Evolutionary conservation across 2,888 invertebrate genomes (phyloP), one percentile per base, ranked within the genome.

Genomic region (Harpalus rufipes): DNA sequence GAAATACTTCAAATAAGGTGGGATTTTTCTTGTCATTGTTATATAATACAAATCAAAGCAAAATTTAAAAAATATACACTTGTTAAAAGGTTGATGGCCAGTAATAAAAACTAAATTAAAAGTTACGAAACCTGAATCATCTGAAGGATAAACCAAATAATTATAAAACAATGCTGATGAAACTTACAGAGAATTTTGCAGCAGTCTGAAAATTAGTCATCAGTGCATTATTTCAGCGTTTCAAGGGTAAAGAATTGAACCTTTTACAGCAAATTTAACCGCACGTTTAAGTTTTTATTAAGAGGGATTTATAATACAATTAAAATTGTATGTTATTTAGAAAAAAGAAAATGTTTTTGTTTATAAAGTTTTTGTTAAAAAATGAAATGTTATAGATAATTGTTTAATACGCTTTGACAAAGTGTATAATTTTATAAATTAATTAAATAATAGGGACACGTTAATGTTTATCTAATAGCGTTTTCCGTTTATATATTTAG

Each of bases 101-200:
- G 12, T 12, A 12, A 8, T 51, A 7, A 51, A 51, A 7, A 68
- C 21, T 25, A 10, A 68, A 32, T n/a, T 32, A 32, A 39, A 7
- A 32, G 14, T 68, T 68, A 51, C 0, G 44, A 51, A 51, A 51
- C 12, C 5, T 51, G 44, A 51, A 51, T 12, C 44, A 10, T 51
- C 8, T 51, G 68, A 68, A 68, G 68, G 68, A 68, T 32, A 68
- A 25, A 68, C 32, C 14, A 68, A 68, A 68, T 32, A 68, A 68
- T 51, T 51, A 51, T 51, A 25, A 16, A 61, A 76, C 83, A 83
- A 83, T 59, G 83, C 83, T 83, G 83, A 83, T 83, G 83, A 83
- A 83, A 83, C 76, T 41, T 83, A 18, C 12, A 58, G 44, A n/a
- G 59, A 74, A 83, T 74, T 83, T 83, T 83, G 61, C 83, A 83